These are phyloP conservation scores for Eumeta japonica DNA, from an alignment of 1,140 invertebrate species.

Conservation along the genomic window DNA sequence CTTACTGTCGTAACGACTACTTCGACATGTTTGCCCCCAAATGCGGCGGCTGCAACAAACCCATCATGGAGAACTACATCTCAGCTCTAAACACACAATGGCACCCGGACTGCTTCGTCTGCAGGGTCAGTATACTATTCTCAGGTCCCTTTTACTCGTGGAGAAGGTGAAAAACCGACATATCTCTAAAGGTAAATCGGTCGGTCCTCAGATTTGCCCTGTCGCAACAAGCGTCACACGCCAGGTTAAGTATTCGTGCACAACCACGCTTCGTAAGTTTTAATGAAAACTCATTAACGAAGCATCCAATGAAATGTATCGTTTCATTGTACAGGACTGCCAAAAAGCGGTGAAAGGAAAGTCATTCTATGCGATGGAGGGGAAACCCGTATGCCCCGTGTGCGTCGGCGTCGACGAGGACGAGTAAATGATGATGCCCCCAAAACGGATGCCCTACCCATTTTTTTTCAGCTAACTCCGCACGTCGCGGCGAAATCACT, in stretches of 20 bases:
- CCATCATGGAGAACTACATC: conserved; percentile 99
- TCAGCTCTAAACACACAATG: conserved; percentile 96
- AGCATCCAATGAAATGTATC: no score
- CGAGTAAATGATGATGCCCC: conserved; percentile 61
- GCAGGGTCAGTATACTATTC: conserved; percentile 78
- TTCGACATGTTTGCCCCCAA: conserved; percentile 99
- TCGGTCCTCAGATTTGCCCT: no score
- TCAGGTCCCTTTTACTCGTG: no score
- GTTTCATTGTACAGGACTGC: conserved; percentile 83
- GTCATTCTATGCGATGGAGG: conserved; percentile 93
- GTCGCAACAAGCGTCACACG: conserved; percentile 19
- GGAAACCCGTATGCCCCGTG: conserved; percentile 85
- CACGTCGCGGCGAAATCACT: conserved; percentile 24
- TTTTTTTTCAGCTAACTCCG: conserved; percentile 55
- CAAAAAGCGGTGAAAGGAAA: conserved; percentile 87
- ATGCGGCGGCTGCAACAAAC: conserved; percentile 93
- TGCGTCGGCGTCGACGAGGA: conserved; percentile 89
- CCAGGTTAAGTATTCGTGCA: conserved; percentile 51
- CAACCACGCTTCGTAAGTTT: no score
- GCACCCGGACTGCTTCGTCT: conserved; percentile 99
- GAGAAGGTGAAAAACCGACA: no score
- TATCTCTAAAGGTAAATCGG: no score
- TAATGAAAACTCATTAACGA: no score
- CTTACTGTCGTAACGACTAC: conserved; percentile 94
- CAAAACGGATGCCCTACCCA: conserved; percentile 31